phyloP scores from a whole-genome alignment of 2,797 vertebrate genomes.

The Liparis tanakae region DNA sequence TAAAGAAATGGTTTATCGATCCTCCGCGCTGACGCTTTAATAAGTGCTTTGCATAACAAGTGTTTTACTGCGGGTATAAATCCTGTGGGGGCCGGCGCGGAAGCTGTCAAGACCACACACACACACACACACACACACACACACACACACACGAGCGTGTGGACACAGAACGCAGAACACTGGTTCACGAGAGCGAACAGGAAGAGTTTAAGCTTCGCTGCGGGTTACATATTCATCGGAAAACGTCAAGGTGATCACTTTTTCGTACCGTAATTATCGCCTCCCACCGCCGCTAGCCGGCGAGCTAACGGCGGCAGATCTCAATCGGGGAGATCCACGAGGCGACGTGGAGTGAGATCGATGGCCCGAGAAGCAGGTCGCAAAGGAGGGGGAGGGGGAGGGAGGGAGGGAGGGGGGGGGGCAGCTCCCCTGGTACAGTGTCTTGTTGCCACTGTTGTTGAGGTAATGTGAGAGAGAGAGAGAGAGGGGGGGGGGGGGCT shows the following conservation, averaged over 20 bases:
- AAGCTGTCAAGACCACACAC: conserved; percentile 43
- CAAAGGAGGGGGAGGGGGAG: conserved; percentile 63
- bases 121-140: conserved; percentile 39
- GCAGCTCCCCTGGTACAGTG: conserved; percentile 51
- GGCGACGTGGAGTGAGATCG: conserved; percentile 63
- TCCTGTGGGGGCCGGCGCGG: conserved; percentile 40
- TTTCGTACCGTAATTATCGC: neutral
- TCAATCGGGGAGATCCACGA: conserved; percentile 70
- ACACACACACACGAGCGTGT: conserved; percentile 38
- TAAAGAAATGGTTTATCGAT: conserved; percentile 84
- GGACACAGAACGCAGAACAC: conserved; percentile 16
- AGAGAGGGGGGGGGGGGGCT: neutral
- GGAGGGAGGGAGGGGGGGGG: too few relatives aligned
- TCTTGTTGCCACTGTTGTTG: conserved; percentile 60
- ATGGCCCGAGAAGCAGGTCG: conserved; percentile 61
- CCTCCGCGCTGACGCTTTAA: conserved; percentile 75
- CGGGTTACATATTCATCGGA: conserved; percentile 8
- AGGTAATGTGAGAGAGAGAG: conserved; percentile 29
- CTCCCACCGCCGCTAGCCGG: conserved; percentile 31
- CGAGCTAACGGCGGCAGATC: conserved; percentile 36
- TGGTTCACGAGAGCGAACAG: neutral
- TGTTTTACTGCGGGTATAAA: conserved; percentile 77
- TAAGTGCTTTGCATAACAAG: conserved; percentile 82
- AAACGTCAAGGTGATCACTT: neutral
- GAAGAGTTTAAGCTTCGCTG: neutral